A percentile compares a stretch with the other conserved stretches of the same genome.
Conservation (phyloP, 1,140 invertebrate genomes). For the Bicyclus anynana region DNA sequence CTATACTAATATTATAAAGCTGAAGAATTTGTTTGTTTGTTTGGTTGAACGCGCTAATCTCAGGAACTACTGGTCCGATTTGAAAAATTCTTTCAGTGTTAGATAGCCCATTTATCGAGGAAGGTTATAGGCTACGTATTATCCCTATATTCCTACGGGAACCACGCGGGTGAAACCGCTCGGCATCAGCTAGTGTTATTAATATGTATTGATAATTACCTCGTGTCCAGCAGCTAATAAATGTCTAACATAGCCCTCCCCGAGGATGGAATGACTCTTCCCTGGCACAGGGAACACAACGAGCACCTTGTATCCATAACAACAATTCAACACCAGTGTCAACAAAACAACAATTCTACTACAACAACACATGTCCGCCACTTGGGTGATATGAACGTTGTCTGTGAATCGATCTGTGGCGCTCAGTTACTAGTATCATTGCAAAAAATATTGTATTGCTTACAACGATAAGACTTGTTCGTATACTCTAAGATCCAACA, state of each 20-base stretch:
- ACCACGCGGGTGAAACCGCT: not conserved
- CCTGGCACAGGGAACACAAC: conserved; percentile 37
- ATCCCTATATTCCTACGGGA: too few species aligned
- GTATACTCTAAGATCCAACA: too few species aligned
- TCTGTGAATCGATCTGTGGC: not conserved
- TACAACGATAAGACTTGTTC: too few species aligned
- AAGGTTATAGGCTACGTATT: too few species aligned
- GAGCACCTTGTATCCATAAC: conserved; percentile 38
- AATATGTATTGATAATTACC: conserved; percentile 27
- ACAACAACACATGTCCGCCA: not conserved
- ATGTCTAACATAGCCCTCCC: conserved; percentile 39
- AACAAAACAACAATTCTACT: not conserved
- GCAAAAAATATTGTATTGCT: too few species aligned
- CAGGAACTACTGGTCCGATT: too few species aligned
- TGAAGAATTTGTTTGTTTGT: too few species aligned
- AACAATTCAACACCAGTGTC: not conserved
- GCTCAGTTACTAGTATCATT: too few species aligned
- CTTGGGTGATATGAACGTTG: not conserved
- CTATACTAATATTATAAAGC: too few species aligned
- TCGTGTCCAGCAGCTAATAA: conserved; percentile 46
- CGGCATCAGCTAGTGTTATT: not conserved
- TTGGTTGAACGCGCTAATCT: too few species aligned
- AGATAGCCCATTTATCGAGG: too few species aligned
- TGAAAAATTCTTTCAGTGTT: too few species aligned
- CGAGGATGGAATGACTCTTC: conserved; percentile 42